phyloP scores from a whole-genome alignment of 2,888 invertebrate species.

The Poecilus cupreus region DNA sequence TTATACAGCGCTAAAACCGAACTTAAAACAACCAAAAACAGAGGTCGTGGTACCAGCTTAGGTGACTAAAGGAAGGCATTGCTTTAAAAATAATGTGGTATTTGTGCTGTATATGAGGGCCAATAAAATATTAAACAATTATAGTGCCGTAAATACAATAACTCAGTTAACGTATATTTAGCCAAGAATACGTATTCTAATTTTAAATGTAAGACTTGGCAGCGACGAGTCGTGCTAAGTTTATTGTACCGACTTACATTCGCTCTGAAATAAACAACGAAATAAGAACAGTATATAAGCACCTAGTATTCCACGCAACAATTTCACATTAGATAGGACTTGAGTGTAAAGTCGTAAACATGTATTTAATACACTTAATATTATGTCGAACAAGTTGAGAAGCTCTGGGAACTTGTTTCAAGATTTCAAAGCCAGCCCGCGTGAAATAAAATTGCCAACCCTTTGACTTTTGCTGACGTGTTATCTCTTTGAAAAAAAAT shows the following conservation, averaged over 20 bases:
- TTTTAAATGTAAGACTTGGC: conserved; percentile 35
- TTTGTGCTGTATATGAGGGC: too few relatives aligned
- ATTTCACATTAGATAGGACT: neutral
- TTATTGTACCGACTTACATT: conserved; percentile 41
- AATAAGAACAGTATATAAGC: conserved; percentile 8
- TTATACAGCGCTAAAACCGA: too few relatives aligned
- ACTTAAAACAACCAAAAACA: too few relatives aligned
- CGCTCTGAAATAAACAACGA: conserved; percentile 18
- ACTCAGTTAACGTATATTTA: conserved; percentile 5
- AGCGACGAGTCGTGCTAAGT: conserved; percentile 6
- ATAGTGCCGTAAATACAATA: conserved; percentile 11
- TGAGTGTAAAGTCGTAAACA: conserved; percentile 6
- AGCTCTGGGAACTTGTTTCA: neutral
- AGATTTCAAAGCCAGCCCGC: neutral
- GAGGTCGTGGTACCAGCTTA: too few relatives aligned
- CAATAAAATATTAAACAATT: neutral
- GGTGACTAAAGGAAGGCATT: too few relatives aligned
- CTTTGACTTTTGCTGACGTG: conserved; percentile 50
- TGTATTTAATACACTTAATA: neutral
- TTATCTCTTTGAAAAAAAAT: conserved; percentile 48
- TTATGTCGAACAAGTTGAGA: neutral
- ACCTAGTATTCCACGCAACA: conserved; percentile 29
- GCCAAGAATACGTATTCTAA: conserved; percentile 24
- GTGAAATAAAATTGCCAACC: conserved; percentile 32
- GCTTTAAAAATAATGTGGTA: too few relatives aligned